Evolutionary conservation across 1,140 invertebrate genomes (phyloP).

Genomic region (Bradysia coprophila): DNA sequence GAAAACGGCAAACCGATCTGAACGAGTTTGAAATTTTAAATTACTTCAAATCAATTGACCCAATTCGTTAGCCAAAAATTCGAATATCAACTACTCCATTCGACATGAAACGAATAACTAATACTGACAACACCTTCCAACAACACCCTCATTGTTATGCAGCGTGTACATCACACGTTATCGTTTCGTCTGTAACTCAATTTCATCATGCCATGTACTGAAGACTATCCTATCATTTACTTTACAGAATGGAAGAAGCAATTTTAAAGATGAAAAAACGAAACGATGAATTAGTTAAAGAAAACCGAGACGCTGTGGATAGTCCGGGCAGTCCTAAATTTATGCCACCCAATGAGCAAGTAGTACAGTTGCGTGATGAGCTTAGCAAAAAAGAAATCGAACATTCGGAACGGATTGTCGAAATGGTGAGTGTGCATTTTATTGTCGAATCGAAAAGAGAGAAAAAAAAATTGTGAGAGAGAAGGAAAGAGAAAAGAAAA

Average conservation of each 20-base stretch:
- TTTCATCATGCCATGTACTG: no score
- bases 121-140: no score
- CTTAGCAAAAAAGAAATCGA: slow-evolving; percentile 1
- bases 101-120: no score
- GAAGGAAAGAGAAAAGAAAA: background rate
- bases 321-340: background rate
- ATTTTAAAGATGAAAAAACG: slow-evolving; percentile 20
- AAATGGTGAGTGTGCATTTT: slow-evolving; percentile 15
- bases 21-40: no score
- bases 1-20: no score
- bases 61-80: no score
- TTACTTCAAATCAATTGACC: no score
- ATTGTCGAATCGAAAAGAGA: background rate
- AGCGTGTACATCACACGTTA: no score
- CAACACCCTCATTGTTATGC: no score
- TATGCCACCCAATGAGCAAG: background rate
- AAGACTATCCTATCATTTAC: no score
- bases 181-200: no score
- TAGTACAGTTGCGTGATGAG: background rate
- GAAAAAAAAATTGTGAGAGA: background rate
- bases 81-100: no score
- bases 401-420: slow-evolving; percentile 21
- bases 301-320: slow-evolving; percentile 15
- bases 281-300: slow-evolving; percentile 17
- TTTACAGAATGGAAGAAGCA: slow-evolving; percentile 18